These are phyloP conservation scores for Ochlodes sylvanus DNA, from an alignment of 2,888 invertebrate genomes.

Conservation along the genomic window DNA sequence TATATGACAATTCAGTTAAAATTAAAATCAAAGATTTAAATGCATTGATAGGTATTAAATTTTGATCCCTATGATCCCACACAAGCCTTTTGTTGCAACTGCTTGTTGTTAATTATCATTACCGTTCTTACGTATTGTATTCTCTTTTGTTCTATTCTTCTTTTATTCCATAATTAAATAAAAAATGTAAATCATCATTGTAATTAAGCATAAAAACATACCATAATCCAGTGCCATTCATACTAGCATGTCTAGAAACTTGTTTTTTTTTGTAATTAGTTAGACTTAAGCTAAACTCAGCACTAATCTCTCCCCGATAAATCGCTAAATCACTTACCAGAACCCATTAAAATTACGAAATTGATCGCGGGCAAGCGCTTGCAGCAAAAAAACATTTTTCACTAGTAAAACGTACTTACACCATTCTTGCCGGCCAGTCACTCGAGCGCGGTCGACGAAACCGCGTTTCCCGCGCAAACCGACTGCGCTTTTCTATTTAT, in stretches of 20 bases:
- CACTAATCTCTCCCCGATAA: conserved; percentile 16
- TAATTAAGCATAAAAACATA: neutral
- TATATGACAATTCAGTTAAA: too few species aligned
- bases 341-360: conserved; percentile 31
- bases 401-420: conserved; percentile 42
- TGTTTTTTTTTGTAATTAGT: neutral
- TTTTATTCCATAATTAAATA: neutral
- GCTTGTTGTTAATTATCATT: too few species aligned
- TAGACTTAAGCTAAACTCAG: neutral
- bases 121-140: too few species aligned
- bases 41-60: too few species aligned
- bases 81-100: too few species aligned
- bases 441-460: conserved; percentile 44
- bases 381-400: conserved; percentile 40
- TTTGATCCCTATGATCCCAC: too few species aligned
- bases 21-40: too few species aligned
- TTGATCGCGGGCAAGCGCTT: conserved; percentile 13
- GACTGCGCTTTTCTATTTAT: conserved; percentile 12
- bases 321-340: conserved; percentile 22
- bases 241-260: conserved; percentile 1
- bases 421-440: conserved; percentile 43
- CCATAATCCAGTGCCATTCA: neutral
- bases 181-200: neutral
- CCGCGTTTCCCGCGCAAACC: conserved; percentile 25
- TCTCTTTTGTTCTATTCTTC: too few species aligned